phyloP scores from a whole-genome alignment of 2,797 vertebrate species.

The Paramormyrops hopkinsi region DNA sequence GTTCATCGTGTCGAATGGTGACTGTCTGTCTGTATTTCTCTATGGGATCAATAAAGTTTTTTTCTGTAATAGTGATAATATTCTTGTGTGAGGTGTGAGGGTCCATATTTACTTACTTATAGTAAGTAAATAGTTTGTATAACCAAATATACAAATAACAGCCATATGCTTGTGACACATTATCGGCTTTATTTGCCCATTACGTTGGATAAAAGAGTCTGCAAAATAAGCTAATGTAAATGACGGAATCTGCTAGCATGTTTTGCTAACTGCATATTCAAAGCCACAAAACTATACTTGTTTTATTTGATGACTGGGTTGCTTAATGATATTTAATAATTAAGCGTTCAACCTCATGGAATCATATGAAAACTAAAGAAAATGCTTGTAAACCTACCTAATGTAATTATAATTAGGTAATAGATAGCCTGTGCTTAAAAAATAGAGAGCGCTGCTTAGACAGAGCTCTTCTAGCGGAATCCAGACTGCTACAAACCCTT shows the following conservation, averaged over 20 bases:
- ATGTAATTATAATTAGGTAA: slow-evolving; percentile 20
- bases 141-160: background rate
- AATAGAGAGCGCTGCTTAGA: background rate
- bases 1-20: background rate
- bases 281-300: background rate
- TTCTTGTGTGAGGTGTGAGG: background rate
- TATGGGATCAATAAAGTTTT: no score
- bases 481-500: background rate
- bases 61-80: background rate
- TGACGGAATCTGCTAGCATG: background rate
- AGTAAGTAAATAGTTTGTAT: no score
- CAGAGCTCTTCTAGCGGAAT: background rate
- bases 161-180: background rate
- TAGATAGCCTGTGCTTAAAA: slow-evolving; percentile 1
- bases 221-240: background rate
- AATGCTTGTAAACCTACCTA: background rate
- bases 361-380: background rate
- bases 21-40: background rate
- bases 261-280: background rate
- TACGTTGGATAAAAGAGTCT: background rate
- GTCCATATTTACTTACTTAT: background rate
- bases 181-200: background rate
- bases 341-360: background rate
- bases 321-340: background rate
- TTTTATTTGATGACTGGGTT: background rate